Base-by-base conservation (phyloP, 2,797 vertebrate genomes). In the Peromyscus attwateri region DNA sequence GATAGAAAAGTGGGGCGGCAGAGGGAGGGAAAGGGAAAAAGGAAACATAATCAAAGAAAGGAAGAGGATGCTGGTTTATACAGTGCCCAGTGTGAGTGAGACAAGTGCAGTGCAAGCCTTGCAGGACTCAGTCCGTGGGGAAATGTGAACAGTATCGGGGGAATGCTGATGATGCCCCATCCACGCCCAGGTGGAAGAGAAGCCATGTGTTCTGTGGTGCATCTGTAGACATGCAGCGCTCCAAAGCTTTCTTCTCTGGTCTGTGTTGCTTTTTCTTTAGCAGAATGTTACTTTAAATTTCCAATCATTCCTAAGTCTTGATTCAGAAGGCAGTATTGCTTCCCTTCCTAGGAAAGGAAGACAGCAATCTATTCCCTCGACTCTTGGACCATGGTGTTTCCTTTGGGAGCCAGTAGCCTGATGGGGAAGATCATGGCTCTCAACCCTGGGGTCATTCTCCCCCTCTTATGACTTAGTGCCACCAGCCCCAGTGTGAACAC, bases 301-400 rank as follows among this genome's bases (percentile, higher is more conserved):
- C 7, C 34, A 91, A 21, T 89, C 75, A 70, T 94, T 96, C 55
- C 60, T 77, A n/a, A 55, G 57, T 94, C 93, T 91, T 82, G n/a
- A 91, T 11, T 93, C 46, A 37, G 62, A 95, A 93, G 66, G 66
- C 66, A 73, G 16, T 60, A 81, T 92, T 80, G 46, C 82, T 95
- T 92, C 82, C 43, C 21, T 75, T 80, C 64, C 60, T 76, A 91
- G 34, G 83, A 76, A 84, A 92, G 27, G 73, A 68, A 94, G 29
- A 89, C 34, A 73, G 49, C 23, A 43, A 21, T 23, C 64, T 87
- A 1, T 70, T 87, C 94, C 70, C 76, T 57, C n/a, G 2, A 62
- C 8, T 84, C 25, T 68, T 62, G 0, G 57, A 77, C 40, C 55
- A 2, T 70, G 4, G 2, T 37, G 5, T 79, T 64, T 16, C 60